A percentile compares a stretch with the other conserved stretches of the same genome.
phyloP scores from a whole-genome alignment of 2,888 invertebrate species.

The Orthosia gracilis region DNA sequence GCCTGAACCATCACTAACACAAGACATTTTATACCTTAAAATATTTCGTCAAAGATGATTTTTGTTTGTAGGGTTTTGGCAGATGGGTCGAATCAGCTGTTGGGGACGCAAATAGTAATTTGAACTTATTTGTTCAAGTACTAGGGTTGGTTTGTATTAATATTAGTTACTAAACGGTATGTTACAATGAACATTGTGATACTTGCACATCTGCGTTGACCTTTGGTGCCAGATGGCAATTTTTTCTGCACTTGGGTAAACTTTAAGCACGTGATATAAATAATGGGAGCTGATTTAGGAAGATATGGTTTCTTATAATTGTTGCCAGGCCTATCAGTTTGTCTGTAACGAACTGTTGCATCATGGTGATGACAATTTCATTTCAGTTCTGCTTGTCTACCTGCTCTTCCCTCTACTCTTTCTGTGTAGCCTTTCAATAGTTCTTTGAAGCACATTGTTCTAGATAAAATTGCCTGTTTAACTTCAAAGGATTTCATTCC shows the following conservation, averaged over 20 bases:
- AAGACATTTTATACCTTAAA: conserved; percentile 5
- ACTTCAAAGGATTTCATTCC: neutral
- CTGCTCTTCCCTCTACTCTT: too few relatives aligned
- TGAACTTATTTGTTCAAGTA: conserved; percentile 2
- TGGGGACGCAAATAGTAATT: conserved; percentile 29
- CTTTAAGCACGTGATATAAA: conserved; percentile 41
- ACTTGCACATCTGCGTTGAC: conserved; percentile 63
- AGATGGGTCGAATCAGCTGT: conserved; percentile 63
- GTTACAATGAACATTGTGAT: conserved; percentile 45
- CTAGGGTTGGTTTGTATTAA: conserved; percentile 51
- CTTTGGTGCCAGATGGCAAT: conserved; percentile 66
- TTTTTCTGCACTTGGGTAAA: conserved; percentile 41
- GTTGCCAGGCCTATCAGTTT: too few relatives aligned
- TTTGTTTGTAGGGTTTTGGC: conserved; percentile 2
- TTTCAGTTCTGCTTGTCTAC: too few relatives aligned
- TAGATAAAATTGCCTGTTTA: neutral
- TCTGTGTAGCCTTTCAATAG: too few relatives aligned
- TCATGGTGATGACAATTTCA: too few relatives aligned
- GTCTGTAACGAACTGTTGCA: too few relatives aligned
- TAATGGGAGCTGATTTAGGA: conserved; percentile 42
- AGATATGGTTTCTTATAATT: conserved; percentile 3
- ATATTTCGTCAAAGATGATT: neutral
- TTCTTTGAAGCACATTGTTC: neutral
- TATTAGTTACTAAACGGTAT: conserved; percentile 47
- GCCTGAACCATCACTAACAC: conserved; percentile 3